phyloP scores from a whole-genome alignment of 30 jellyfish, hydroid and myxozoan genomes.

The Aurelia sp. region DNA sequence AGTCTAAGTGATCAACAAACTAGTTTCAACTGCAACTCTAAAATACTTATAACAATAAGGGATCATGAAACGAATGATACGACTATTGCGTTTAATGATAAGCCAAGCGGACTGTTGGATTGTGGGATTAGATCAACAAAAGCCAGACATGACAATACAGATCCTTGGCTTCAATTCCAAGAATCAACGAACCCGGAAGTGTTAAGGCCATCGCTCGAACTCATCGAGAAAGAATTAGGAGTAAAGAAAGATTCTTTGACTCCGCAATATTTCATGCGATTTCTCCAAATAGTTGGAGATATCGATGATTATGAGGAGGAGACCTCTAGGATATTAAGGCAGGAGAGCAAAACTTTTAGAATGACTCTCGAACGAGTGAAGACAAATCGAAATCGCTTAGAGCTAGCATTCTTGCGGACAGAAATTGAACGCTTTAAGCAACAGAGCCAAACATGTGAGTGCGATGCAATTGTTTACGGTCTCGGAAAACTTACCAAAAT shows the following conservation, averaged over 20 bases:
- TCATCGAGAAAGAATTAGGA: constrained; percentile 38
- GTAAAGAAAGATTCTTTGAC: not conserved
- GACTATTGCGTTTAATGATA: constrained; percentile 27
- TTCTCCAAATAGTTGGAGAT: constrained; percentile 12
- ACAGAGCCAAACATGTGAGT: not conserved
- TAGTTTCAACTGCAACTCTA: constrained; percentile 33
- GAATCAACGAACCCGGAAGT: constrained; percentile 21
- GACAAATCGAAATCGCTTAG: constrained; percentile 2
- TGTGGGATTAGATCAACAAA: constrained; percentile 26
- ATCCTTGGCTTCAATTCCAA: not conserved
- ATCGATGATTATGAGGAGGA: not conserved
- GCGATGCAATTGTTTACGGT: constrained; percentile 11
- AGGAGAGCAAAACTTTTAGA: not conserved
- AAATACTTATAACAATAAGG: constrained; percentile 1
- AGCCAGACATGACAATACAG: not conserved
- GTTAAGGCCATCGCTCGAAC: constrained; percentile 25
- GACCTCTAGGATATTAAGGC: not conserved
- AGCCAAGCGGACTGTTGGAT: constrained; percentile 51
- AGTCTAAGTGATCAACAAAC: constrained; percentile 43
- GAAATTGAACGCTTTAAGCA: constrained; percentile 13
- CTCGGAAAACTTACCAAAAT: constrained; percentile 26
- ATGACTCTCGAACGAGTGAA: not conserved
- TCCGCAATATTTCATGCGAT: constrained; percentile 5
- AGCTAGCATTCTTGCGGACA: constrained; percentile 10
- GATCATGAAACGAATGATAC: not conserved